These are phyloP conservation scores for Toxotes jaculatrix DNA, from an alignment of 2,113 vertebrate species.

Conservation along the genomic window DNA sequence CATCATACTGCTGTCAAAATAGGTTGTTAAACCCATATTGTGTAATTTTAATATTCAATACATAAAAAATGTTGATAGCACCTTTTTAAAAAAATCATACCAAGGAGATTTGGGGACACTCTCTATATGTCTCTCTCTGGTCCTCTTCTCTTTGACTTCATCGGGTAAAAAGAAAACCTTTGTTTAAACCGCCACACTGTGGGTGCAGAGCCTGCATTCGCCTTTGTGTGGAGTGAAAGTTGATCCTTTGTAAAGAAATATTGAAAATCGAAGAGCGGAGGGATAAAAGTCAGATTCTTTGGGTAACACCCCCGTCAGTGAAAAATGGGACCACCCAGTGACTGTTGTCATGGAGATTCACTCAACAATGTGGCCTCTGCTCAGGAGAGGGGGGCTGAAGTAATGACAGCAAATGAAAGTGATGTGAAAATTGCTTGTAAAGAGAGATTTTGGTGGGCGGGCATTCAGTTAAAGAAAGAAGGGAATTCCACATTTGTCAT, in stretches of 20 bases:
- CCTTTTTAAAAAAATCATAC: neutral
- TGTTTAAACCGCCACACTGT: neutral
- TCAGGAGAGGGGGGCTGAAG: conserved; percentile 26
- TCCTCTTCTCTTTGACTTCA: neutral
- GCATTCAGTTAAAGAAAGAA: conserved; percentile 10
- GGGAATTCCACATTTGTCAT: conserved; percentile 33
- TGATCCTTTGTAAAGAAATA: conserved; percentile 32
- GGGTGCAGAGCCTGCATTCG: neutral
- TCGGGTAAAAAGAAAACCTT: neutral
- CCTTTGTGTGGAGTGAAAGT: neutral
- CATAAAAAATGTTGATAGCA: neutral
- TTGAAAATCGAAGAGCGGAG: conserved; percentile 34
- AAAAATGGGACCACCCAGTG: conserved; percentile 60
- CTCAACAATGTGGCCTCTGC: conserved; percentile 61
- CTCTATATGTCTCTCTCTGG: neutral
- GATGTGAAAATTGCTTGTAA: conserved; percentile 55
- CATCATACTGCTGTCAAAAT: conserved; percentile 11
- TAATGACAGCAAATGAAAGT: conserved; percentile 59
- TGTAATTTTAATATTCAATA: neutral
- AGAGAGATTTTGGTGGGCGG: conserved; percentile 12
- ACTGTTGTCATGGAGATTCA: conserved; percentile 66
- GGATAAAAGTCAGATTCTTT: conserved; percentile 36
- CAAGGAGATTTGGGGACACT: neutral
- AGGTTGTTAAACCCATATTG: neutral
- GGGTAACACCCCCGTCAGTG: conserved; percentile 14